Evolutionary conservation across 1,140 invertebrate species (phyloP).

Genomic region (Danaus melanippus): DNA sequence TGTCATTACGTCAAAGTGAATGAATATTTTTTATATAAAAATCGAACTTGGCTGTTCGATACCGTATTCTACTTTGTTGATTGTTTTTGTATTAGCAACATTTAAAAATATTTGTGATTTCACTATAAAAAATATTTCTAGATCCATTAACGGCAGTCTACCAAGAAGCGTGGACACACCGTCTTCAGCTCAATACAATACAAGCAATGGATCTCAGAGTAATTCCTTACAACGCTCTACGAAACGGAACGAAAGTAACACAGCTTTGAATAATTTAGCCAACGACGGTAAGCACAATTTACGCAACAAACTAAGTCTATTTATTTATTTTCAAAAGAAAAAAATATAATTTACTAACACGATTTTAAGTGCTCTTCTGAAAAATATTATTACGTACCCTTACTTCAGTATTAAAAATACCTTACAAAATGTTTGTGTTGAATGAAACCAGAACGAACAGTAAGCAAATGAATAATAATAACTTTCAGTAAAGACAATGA

Average conservation of each 20-base stretch:
- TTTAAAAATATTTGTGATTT: background rate
- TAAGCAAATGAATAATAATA: too few species aligned
- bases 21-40: conserved; percentile 4
- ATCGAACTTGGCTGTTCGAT: too few species aligned
- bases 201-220: conserved; percentile 69
- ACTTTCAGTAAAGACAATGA: too few species aligned
- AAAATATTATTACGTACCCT: too few species aligned
- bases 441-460: too few species aligned
- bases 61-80: too few species aligned
- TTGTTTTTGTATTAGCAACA: too few species aligned
- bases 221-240: conserved; percentile 74
- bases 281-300: conserved; percentile 19
- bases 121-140: conserved; percentile 10
- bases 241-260: conserved; percentile 70
- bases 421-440: too few species aligned
- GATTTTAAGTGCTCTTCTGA: conserved; percentile 3
- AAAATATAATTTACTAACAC: background rate
- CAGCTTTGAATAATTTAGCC: conserved; percentile 58
- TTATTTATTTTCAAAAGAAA: too few species aligned
- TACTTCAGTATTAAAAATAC: too few species aligned
- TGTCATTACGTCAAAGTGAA: background rate
- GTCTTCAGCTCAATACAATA: conserved; percentile 69
- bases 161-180: conserved; percentile 57
- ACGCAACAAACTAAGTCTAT: background rate
- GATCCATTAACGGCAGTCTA: conserved; percentile 58